phyloP scores from a whole-genome alignment of 2,797 vertebrate species.

The Gallinago stenura region DNA sequence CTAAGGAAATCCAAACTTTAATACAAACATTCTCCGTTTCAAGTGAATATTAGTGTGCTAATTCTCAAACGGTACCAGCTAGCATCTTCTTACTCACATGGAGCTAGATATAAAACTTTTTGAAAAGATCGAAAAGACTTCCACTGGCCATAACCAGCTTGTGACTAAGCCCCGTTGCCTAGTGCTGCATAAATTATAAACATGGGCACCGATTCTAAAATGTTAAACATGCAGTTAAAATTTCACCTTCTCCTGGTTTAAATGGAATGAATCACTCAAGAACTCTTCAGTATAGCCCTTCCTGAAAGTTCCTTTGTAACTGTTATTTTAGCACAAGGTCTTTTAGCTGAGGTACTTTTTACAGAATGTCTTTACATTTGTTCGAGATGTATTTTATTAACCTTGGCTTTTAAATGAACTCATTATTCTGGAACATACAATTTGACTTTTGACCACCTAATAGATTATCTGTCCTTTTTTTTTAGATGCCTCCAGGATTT shows the following conservation, averaged over 20 bases:
- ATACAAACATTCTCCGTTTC: background rate
- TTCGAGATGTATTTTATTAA: conserved; percentile 9
- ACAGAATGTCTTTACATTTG: background rate
- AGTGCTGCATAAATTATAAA: background rate
- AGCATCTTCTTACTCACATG: background rate
- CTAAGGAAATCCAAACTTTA: background rate
- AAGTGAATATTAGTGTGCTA: background rate
- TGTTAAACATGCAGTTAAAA: background rate
- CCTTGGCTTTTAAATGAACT: conserved; percentile 9
- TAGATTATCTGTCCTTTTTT: conserved; percentile 21
- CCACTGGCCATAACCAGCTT: background rate
- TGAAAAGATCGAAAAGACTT: background rate
- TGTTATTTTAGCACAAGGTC: background rate
- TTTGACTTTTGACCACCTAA: background rate
- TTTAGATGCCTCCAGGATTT: background rate
- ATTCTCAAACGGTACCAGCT: background rate
- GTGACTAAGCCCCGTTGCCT: background rate
- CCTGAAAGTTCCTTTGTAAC: background rate
- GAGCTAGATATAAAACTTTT: background rate
- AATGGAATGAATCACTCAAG: background rate
- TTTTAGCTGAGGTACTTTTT: background rate
- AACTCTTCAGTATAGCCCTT: background rate
- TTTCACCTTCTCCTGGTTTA: background rate
- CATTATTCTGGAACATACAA: background rate
- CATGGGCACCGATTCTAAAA: background rate